Conservation (phyloP, 2,797 vertebrate species). For the Premnoplex brunnescens region DNA sequence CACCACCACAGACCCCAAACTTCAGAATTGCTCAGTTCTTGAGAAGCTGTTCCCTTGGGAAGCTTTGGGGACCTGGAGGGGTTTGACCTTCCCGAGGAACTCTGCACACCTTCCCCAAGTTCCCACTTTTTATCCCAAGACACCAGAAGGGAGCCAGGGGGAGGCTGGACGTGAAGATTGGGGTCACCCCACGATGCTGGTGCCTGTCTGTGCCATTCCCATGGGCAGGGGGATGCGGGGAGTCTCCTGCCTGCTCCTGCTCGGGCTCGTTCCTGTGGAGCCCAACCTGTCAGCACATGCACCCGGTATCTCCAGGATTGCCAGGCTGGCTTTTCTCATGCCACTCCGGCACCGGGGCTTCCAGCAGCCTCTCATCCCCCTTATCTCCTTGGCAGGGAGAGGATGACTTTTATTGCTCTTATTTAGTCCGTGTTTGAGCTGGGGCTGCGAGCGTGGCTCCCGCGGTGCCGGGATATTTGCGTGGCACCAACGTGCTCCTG, state of each 20-base stretch:
- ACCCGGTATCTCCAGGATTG: background rate
- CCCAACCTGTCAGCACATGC: background rate
- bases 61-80: background rate
- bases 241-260: background rate
- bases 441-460: no score
- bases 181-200: background rate
- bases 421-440: background rate
- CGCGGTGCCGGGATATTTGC: background rate
- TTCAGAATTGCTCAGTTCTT: accelerated
- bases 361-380: conserved; percentile 3
- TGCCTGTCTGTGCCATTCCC: background rate
- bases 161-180: accelerated
- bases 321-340: conserved; percentile 16
- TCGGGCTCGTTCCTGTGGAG: accelerated
- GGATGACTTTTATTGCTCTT: background rate
- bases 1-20: background rate
- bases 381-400: conserved; percentile 33
- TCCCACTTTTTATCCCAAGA: background rate
- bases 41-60: background rate
- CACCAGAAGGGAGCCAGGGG: background rate
- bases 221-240: background rate
- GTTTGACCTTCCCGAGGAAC: background rate
- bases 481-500: background rate
- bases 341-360: background rate
- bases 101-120: background rate